These are phyloP conservation scores for Burhinus bistriatus DNA, from an alignment of 2,113 vertebrate genomes.

Conservation along the genomic window DNA sequence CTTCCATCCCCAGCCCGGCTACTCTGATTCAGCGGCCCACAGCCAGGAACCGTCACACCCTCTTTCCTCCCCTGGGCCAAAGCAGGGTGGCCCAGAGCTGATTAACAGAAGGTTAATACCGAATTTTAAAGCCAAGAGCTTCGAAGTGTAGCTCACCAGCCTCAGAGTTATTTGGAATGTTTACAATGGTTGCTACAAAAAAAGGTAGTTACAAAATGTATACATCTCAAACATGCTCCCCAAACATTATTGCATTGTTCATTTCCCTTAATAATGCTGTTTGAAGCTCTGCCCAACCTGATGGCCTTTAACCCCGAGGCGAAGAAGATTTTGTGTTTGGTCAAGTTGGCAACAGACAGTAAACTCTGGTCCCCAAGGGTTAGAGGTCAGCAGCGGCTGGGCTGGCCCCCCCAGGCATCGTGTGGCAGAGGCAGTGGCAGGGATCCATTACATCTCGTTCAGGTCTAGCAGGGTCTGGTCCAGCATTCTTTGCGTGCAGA, in stretches of 20 bases:
- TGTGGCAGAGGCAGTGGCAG: background rate
- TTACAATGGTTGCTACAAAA: slow-evolving; percentile 56
- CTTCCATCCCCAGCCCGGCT: background rate
- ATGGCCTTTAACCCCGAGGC: slow-evolving; percentile 43
- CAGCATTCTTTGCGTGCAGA: slow-evolving; percentile 88
- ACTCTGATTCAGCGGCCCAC: background rate
- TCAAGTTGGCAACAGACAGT: slow-evolving; percentile 34
- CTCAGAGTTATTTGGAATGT: slow-evolving; percentile 49
- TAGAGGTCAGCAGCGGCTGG: slow-evolving; percentile 63
- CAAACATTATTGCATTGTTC: slow-evolving; percentile 64
- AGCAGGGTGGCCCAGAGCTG: background rate
- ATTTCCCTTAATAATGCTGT: slow-evolving; percentile 69
- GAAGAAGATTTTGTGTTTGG: slow-evolving; percentile 15
- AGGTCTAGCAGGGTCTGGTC: slow-evolving; percentile 94
- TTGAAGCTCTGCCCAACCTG: slow-evolving; percentile 57
- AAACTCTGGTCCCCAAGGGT: slow-evolving; percentile 41
- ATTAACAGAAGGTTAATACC: background rate
- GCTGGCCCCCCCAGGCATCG: slow-evolving; percentile 11
- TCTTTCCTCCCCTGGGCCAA: background rate
- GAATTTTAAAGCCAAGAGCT: slow-evolving; percentile 13
- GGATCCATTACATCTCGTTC: slow-evolving; percentile 83
- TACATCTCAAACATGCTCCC: slow-evolving; percentile 66
- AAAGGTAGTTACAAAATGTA: slow-evolving; percentile 66
- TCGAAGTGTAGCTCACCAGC: slow-evolving; percentile 20
- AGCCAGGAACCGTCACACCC: background rate